A percentile compares a stretch with the other conserved stretches of the same genome.
Evolutionary conservation across 2,797 vertebrate genomes (phyloP).

Genomic region (Lutra lutra): DNA sequence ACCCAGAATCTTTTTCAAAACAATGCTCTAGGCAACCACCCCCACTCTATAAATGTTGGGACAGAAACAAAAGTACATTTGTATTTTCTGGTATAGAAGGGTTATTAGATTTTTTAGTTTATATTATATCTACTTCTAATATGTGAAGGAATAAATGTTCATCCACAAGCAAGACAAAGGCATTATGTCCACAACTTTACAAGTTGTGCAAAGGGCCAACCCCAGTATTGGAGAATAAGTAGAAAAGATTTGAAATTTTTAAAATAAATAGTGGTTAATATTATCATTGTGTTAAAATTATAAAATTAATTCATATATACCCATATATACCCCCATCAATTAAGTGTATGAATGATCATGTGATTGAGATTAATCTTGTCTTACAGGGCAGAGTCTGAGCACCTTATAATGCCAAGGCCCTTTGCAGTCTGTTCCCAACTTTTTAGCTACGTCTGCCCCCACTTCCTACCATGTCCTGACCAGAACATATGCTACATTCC

Average conservation of each 20-base stretch:
- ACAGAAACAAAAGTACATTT: not conserved
- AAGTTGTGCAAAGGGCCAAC: not conserved
- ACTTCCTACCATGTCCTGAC: not conserved
- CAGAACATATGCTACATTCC: not conserved
- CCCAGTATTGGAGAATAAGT: not conserved
- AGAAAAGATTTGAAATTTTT: not conserved
- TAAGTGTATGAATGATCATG: not conserved
- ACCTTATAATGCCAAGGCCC: not conserved
- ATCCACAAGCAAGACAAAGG: not conserved
- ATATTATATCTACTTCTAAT: not conserved
- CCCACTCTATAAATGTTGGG: not conserved
- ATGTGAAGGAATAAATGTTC: not conserved
- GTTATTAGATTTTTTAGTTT: not conserved
- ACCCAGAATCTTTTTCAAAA: not conserved
- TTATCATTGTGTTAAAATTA: not conserved
- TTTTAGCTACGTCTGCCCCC: not conserved
- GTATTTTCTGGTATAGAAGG: not conserved
- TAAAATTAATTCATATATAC: not conserved
- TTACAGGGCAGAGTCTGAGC: not conserved
- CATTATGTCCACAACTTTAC: not conserved
- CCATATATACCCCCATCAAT: not conserved
- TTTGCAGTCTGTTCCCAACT: not conserved
- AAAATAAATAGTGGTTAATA: not conserved
- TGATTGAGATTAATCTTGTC: not conserved
- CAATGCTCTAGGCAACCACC: not conserved